These are phyloP conservation scores for Parapsyche elsis DNA, from an alignment of 1,140 invertebrate species.

Conservation along the genomic window DNA sequence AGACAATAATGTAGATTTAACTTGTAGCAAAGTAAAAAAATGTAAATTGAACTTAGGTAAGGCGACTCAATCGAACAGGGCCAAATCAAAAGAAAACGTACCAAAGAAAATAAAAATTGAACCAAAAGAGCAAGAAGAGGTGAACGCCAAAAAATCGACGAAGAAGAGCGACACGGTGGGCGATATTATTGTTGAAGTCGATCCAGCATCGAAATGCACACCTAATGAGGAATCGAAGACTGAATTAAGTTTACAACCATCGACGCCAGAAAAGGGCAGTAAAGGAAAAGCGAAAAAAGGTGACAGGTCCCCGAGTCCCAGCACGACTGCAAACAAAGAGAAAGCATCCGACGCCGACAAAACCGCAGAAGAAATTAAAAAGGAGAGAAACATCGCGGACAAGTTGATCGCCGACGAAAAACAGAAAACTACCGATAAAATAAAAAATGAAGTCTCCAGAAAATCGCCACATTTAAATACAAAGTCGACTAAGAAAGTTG, in stretches of 20 bases:
- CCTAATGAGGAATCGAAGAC: conserved; percentile 26
- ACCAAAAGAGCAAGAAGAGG: conserved; percentile 35
- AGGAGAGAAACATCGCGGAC: background rate
- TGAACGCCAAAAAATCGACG: background rate
- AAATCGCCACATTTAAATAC: background rate
- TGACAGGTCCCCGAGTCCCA: conserved; percentile 31
- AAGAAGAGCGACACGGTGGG: background rate
- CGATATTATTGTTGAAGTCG: background rate
- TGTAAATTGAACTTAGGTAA: conserved; percentile 22
- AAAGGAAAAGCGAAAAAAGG: conserved; percentile 27
- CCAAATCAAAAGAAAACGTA: conserved; percentile 31
- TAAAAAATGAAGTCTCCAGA: conserved; percentile 12
- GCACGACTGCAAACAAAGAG: background rate
- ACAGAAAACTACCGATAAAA: conserved; percentile 29
- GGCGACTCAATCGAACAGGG: conserved; percentile 1
- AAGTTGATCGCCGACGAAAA: conserved; percentile 20
- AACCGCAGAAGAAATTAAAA: conserved; percentile 16
- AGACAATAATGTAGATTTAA: conserved; percentile 36
- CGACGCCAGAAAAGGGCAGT: background rate
- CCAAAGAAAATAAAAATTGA: conserved; percentile 43
- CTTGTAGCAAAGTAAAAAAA: conserved; percentile 34
- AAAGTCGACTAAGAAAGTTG: conserved; percentile 48
- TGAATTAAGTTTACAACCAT: background rate
- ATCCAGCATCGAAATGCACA: background rate
- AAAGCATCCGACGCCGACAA: background rate